A percentile compares a stretch with the other conserved stretches of the same genome.
Conservation (phyloP, 2,113 vertebrate genomes). For the Toxotes chatareus region DNA sequence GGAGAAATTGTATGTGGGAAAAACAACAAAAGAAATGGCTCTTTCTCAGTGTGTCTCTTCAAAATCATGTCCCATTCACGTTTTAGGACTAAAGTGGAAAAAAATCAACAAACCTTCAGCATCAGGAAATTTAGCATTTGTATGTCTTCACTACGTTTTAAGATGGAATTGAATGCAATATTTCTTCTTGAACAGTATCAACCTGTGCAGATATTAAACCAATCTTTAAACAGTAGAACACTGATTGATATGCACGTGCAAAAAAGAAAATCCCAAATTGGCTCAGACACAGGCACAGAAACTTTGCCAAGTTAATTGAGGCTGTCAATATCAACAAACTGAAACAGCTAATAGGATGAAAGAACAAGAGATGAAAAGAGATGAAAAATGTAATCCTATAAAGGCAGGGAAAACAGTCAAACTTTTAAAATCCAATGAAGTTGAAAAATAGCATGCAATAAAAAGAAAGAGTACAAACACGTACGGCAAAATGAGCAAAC, state of each 20-base stretch:
- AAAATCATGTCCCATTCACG: neutral
- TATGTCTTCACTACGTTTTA: neutral
- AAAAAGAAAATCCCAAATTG: constrained; percentile 33
- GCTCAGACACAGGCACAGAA: constrained; percentile 25
- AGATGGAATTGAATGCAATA: constrained; percentile 8
- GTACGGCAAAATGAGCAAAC: constrained; percentile 40
- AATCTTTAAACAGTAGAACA: constrained; percentile 9
- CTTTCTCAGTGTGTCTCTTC: neutral
- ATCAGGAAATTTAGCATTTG: neutral
- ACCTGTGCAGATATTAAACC: constrained; percentile 4
- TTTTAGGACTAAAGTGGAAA: neutral
- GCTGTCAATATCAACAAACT: constrained; percentile 50
- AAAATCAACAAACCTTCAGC: neutral
- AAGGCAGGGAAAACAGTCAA: constrained; percentile 32
- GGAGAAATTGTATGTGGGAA: neutral
- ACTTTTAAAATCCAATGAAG: constrained; percentile 53
- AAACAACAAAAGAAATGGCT: constrained; percentile 10
- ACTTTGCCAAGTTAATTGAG: constrained; percentile 51
- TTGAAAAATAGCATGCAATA: constrained; percentile 35
- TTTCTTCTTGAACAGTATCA: neutral
- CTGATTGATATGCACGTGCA: constrained; percentile 23
- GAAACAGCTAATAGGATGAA: constrained; percentile 54
- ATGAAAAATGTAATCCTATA: constrained; percentile 40
- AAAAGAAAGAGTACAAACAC: constrained; percentile 40
- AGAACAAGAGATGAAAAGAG: constrained; percentile 56